A percentile compares a stretch with the other conserved stretches of the same genome.
Evolutionary conservation across 2,888 invertebrate species (phyloP).

Genomic region (Trichogramma dendrolimi): DNA sequence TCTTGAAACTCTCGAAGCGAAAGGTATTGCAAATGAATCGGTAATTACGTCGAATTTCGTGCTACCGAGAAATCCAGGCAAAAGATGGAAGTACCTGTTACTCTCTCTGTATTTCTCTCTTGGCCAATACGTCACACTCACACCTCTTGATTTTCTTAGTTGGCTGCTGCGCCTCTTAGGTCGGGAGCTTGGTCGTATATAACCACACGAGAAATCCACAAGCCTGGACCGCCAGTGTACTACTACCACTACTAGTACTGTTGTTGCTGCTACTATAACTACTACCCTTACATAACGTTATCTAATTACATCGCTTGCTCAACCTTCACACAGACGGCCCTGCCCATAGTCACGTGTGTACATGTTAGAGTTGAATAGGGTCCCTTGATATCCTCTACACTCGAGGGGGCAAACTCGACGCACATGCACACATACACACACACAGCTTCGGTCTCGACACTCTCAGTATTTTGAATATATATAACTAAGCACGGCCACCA

Average conservation of each 20-base stretch:
- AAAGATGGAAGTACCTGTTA: constrained; percentile 45
- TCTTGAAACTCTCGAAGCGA: no score
- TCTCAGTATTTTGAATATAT: no score
- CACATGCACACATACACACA: no score
- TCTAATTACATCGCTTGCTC: constrained; percentile 43
- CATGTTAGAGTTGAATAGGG: no score
- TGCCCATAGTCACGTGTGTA: background rate
- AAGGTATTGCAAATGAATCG: constrained; percentile 17
- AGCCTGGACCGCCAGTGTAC: background rate
- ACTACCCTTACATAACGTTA: constrained; percentile 43
- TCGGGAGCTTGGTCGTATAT: constrained; percentile 26
- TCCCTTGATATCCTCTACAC: no score
- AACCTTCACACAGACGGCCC: background rate
- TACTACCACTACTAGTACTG: background rate
- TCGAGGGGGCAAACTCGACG: no score
- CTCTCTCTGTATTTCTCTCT: constrained; percentile 24
- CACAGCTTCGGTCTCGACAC: no score
- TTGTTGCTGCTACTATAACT: constrained; percentile 36
- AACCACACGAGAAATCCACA: constrained; percentile 14
- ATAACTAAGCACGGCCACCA: no score
- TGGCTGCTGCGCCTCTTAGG: constrained; percentile 25
- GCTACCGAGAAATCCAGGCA: constrained; percentile 4
- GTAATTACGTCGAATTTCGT: constrained; percentile 20
- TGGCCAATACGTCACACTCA: background rate
- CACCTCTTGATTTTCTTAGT: constrained; percentile 18